Percentiles rank a stretch among this genome's conserved stretches.
phyloP scores from a whole-genome alignment of 2,888 invertebrate species.

The Lymantria dispar region DNA sequence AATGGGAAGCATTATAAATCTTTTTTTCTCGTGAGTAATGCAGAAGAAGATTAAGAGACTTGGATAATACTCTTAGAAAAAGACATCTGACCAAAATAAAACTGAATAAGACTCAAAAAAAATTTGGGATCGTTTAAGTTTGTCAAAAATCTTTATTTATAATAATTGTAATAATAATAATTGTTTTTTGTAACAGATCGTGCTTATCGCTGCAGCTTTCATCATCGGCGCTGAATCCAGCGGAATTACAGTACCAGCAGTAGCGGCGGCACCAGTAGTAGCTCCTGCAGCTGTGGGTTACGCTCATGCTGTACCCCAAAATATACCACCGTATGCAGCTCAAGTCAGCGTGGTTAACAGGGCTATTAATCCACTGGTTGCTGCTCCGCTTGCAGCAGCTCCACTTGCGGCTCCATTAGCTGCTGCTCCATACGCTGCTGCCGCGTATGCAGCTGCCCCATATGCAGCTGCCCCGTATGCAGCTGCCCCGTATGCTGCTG shows the following conservation, averaged over 20 bases:
- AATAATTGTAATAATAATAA: too few species aligned
- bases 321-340: conserved; percentile 84
- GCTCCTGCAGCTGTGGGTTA: conserved; percentile 83
- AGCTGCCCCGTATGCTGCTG: conserved; percentile 27
- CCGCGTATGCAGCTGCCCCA: conserved; percentile 30
- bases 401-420: conserved; percentile 39
- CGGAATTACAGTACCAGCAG: conserved; percentile 51
- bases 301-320: conserved; percentile 82
- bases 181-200: conserved; percentile 53
- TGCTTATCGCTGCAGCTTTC: conserved; percentile 66
- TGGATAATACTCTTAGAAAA: too few species aligned
- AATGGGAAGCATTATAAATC: neutral
- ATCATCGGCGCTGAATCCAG: conserved; percentile 62
- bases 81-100: too few species aligned
- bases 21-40: neutral
- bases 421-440: conserved; percentile 24
- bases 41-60: neutral
- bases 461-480: conserved; percentile 28
- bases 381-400: conserved; percentile 44
- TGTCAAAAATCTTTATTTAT: too few species aligned
- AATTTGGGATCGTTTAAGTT: too few species aligned
- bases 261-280: conserved; percentile 64
- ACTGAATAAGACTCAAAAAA: too few species aligned
- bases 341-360: conserved; percentile 82
- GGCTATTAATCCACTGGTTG: conserved; percentile 62